Evolutionary conservation across 2,888 invertebrate genomes (phyloP), one percentile per base, ranked within the genome.

Genomic region (Macroteleia sp.): DNA sequence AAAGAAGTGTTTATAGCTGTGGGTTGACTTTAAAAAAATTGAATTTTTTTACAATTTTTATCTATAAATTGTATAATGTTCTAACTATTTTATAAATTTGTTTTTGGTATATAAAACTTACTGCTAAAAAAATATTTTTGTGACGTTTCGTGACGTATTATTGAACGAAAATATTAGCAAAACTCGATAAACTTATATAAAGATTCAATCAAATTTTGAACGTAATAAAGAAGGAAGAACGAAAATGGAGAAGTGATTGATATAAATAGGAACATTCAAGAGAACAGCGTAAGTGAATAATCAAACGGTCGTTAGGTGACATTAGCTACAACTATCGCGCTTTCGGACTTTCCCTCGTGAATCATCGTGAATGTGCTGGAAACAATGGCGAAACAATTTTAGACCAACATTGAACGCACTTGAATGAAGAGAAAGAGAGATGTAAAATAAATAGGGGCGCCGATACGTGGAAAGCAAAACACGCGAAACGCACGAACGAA

Each of bases 341-440:
- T 25, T 48, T 57, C 50, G 57, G 14, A 71, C 46, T 50, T 56
- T 52, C 48, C 28, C 44, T 44, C 48, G 48, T 64, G 59, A 78
- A 78, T 74, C 59, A 52, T 44, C 32, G 57, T n/a, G n/a, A n/a
- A n/a, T n/a, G n/a, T n/a, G n/a, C n/a, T n/a, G 25, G 42, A 74
- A 78, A 74, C 77, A 78, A 74, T 64, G 39, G 64, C 14, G 59
- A 64, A 67, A 64, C 69, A 74, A 74, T 78, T 73, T 46, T 22
- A 46, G 22, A 42, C 12, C 52, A 17, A 42, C 64, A 36, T 14
- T 9, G 48, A 64, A 30, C 44, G 32, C 19, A 36, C n/a, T 57
- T 2, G 56, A 64, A 66, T 14, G 34, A 22, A 74, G 59, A 9
- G 62, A 50, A 44, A 50, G 39, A 61, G 50, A 39, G 41, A 64